Evolutionary conservation across 2,797 vertebrate genomes (phyloP).

Genomic region (Sphenopsis melanotis): DNA sequence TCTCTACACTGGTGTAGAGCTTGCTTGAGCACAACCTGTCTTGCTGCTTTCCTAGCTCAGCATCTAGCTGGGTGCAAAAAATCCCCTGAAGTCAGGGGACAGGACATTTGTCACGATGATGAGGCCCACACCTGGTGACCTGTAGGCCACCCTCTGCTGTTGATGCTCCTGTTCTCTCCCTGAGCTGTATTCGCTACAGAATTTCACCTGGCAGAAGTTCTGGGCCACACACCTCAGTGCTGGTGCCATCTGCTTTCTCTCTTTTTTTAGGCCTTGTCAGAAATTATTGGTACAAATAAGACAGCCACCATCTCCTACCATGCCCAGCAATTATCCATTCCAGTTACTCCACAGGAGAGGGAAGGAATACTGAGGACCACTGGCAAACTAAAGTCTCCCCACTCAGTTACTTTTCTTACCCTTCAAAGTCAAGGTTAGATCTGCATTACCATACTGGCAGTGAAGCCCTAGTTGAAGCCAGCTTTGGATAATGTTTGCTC

Average conservation of each 20-base stretch:
- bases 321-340: not conserved
- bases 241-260: not conserved
- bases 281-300: not conserved
- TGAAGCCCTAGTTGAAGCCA: conserved; percentile 17
- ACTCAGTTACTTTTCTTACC: not conserved
- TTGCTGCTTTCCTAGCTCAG: not conserved
- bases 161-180: not conserved
- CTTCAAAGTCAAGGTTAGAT: conserved; percentile 8
- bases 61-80: not conserved
- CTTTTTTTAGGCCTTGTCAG: not conserved
- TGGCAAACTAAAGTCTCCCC: not conserved
- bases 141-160: not conserved
- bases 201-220: not conserved
- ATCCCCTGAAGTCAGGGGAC: not conserved
- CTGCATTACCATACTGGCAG: not conserved
- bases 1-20: not conserved
- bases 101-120: not conserved
- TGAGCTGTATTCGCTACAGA: not conserved
- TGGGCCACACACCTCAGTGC: not conserved
- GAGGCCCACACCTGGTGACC: not conserved
- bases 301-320: not conserved
- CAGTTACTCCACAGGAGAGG: not conserved
- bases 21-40: not conserved
- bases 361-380: not conserved
- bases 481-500: conserved; percentile 54